phyloP scores from a whole-genome alignment of 2,888 invertebrate genomes.

The Tenthredo amoena region DNA sequence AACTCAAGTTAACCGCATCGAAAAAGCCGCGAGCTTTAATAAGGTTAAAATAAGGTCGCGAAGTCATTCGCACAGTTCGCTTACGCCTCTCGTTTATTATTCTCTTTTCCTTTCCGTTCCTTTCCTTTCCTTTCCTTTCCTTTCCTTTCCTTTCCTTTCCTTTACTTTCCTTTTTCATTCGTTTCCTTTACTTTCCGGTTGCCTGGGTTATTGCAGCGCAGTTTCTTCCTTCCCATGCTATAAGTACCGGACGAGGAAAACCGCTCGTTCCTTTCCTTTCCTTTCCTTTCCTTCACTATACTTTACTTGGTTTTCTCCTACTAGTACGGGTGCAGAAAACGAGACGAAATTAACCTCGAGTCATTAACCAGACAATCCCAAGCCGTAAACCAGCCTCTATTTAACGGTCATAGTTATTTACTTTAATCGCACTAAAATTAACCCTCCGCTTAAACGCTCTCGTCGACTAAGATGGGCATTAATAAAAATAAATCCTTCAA shows the following conservation, averaged over 20 bases:
- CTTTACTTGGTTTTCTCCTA: neutral
- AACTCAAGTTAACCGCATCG: constrained; percentile 26
- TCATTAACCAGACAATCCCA: constrained; percentile 50
- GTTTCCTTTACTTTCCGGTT: neutral
- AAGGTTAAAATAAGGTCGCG: constrained; percentile 44
- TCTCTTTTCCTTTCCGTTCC: neutral
- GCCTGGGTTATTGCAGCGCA: neutral
- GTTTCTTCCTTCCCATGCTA: neutral
- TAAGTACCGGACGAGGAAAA: neutral
- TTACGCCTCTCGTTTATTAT: neutral
- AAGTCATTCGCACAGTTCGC: constrained; percentile 14
- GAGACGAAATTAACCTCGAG: constrained; percentile 50
- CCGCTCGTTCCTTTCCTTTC: neutral
- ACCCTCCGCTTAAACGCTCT: constrained; percentile 43
- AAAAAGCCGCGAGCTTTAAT: constrained; percentile 19
- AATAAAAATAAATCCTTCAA: constrained; percentile 28
- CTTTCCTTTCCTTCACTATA: neutral
- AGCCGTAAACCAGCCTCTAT: constrained; percentile 49
- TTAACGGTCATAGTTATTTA: constrained; percentile 57
- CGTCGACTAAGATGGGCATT: constrained; percentile 28
- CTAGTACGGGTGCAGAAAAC: constrained; percentile 8
- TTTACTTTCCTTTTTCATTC: neutral
- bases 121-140: neutral
- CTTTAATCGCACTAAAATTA: constrained; percentile 60
- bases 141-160: neutral